phyloP scores from a whole-genome alignment of 2,113 vertebrate species.

The Clarias macrocephalus region DNA sequence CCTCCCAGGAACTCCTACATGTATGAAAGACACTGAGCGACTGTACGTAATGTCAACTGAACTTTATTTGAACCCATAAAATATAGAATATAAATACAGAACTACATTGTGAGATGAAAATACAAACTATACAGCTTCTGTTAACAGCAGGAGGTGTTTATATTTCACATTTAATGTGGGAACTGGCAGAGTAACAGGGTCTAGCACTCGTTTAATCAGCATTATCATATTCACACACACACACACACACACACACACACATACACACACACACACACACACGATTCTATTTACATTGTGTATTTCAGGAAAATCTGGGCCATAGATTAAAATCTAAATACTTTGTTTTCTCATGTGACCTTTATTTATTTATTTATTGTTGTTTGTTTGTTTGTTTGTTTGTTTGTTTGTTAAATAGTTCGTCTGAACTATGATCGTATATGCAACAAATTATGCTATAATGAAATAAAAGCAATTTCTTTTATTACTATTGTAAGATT shows the following conservation, averaged over 20 bases:
- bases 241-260: not conserved
- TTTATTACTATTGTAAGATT: not conserved
- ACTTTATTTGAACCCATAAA: not conserved
- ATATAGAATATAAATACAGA: constrained; percentile 34
- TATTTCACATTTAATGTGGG: constrained; percentile 45
- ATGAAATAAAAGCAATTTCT: not conserved
- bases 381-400: too few species aligned
- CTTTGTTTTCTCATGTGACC: not conserved
- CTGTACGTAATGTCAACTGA: not conserved
- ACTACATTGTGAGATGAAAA: constrained; percentile 10
- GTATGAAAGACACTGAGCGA: not conserved
- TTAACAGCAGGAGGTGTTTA: constrained; percentile 28
- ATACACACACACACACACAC: not conserved
- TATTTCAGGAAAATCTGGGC: not conserved
- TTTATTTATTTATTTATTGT: not conserved
- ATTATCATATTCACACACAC: constrained; percentile 9
- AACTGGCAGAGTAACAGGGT: not conserved
- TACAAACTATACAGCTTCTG: constrained; percentile 18
- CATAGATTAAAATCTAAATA: not conserved
- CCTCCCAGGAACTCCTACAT: not conserved
- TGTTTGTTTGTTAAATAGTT: too few species aligned
- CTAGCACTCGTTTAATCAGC: not conserved
- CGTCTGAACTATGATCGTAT: not conserved
- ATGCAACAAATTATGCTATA: not conserved
- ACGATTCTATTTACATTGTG: not conserved